phyloP scores from a whole-genome alignment of 2,113 vertebrate species.

The Gyps fulvus region DNA sequence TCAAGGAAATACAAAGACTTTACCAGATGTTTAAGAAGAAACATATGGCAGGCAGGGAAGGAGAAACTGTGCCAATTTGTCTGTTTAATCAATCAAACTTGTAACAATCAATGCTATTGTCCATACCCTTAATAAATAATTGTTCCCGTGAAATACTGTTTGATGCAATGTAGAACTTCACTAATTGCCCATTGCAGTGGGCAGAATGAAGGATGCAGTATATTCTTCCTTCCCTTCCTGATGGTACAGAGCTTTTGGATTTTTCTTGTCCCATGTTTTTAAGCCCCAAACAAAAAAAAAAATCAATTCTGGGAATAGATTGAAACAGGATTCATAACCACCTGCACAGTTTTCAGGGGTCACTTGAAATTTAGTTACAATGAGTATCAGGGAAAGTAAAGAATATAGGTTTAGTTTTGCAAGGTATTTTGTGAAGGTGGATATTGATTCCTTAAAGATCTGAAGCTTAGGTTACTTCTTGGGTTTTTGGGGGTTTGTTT shows the following conservation, averaged over 20 bases:
- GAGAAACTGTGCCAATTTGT: conserved; percentile 45
- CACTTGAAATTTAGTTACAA: neutral
- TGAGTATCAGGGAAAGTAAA: neutral
- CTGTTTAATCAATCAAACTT: conserved; percentile 65
- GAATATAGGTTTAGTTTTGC: neutral
- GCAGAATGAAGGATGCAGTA: neutral
- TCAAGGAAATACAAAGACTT: conserved; percentile 48
- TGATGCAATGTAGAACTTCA: neutral
- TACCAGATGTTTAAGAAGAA: conserved; percentile 65
- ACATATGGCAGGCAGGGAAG: conserved; percentile 60
- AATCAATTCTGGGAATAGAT: neutral
- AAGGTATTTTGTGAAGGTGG: neutral
- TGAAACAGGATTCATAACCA: neutral
- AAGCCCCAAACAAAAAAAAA: neutral
- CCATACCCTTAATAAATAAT: conserved; percentile 41
- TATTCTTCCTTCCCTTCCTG: neutral
- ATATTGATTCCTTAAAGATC: neutral
- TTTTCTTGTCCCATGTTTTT: neutral
- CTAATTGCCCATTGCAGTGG: neutral
- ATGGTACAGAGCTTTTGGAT: neutral
- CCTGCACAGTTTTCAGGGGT: neutral
- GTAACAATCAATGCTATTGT: conserved; percentile 56
- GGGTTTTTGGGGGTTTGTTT: no score
- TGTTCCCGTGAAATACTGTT: neutral
- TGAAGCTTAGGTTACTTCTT: neutral